Conservation (phyloP, 2,888 invertebrate genomes). For the Sphaerophoria rueppellii region DNA sequence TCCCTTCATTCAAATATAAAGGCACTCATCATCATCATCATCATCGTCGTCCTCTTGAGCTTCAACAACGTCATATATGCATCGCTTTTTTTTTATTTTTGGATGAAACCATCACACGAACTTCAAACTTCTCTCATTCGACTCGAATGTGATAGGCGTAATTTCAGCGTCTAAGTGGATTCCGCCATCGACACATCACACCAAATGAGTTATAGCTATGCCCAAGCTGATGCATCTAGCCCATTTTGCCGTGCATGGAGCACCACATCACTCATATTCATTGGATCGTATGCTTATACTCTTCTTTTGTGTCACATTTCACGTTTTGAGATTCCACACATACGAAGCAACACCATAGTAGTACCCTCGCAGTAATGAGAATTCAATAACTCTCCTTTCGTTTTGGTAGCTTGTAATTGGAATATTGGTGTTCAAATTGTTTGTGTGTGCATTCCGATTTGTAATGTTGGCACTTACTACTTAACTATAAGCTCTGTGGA, state of each 20-base stretch:
- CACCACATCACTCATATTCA: constrained; percentile 36
- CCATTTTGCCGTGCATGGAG: constrained; percentile 4
- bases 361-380: constrained; percentile 56
- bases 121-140: constrained; percentile 27
- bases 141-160: constrained; percentile 58
- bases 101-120: constrained; percentile 26
- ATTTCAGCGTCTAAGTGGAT: constrained; percentile 70
- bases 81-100: constrained; percentile 9
- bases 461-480: background rate
- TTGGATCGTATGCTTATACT: background rate
- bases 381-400: constrained; percentile 59
- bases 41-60: constrained; percentile 46
- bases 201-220: constrained; percentile 37
- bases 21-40: constrained; percentile 41
- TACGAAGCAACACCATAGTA: constrained; percentile 13
- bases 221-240: constrained; percentile 20
- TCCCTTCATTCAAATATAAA: constrained; percentile 26
- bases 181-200: constrained; percentile 63
- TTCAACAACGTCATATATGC: constrained; percentile 36
- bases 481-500: constrained; percentile 11
- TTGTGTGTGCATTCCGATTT: constrained; percentile 37
- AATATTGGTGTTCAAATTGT: no score
- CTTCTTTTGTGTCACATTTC: constrained; percentile 69
- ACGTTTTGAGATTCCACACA: constrained; percentile 28
- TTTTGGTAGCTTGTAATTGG: background rate